Evolutionary conservation across 64 coral and sea anemone genomes (phyloP), one percentile per base, ranked within the genome.

Genomic region (Catalaphyllia jardinei): DNA sequence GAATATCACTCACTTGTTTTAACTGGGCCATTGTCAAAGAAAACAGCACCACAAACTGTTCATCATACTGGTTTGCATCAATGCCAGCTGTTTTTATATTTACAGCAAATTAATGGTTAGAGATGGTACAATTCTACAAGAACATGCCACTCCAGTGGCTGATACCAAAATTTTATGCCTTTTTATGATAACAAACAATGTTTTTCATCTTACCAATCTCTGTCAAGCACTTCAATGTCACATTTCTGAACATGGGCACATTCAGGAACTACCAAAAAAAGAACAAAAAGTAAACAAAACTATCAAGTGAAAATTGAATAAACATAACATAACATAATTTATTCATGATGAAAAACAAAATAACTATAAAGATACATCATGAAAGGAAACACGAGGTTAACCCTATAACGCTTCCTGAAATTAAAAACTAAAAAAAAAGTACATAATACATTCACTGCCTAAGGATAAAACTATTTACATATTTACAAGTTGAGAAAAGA

Each of bases 201-300:
- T 19, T 67, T 67, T n/a, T 67, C 19, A 4, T 4, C 93, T 95
- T 72, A 98, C 96, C 96, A 88, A 98, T 98, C 73, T 98, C 96
- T 85, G 96, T 98, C 11, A 98, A 73, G 74, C 96, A 98, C 87
- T 98, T 98, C 71, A 98, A 78, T 5, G 96, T 98, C 22, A 98
- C 93, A 93, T 98, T 98, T 89, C 96, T 71, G 85, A 98, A 98
- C 91, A 98, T 93, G 51, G 96, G 96, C 29, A 98, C 96, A 93
- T 98, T 95, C 12, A 98, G 87, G 85, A 98, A 98, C 96, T 98
- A 74, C 2, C 54, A 67, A 64, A 30, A 88, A 4, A 46, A 30
- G 85, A 3, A 35, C 33, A 35, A 88, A 33, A 88, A 65, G 38
- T 46, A 46, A 46, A n/a, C n/a, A n/a, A n/a, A n/a, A n/a, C n/a